Percentiles rank a stretch among this genome's conserved stretches.
Evolutionary conservation across 2,113 vertebrate species (phyloP).

Genomic region (Myotis lucifugus): DNA sequence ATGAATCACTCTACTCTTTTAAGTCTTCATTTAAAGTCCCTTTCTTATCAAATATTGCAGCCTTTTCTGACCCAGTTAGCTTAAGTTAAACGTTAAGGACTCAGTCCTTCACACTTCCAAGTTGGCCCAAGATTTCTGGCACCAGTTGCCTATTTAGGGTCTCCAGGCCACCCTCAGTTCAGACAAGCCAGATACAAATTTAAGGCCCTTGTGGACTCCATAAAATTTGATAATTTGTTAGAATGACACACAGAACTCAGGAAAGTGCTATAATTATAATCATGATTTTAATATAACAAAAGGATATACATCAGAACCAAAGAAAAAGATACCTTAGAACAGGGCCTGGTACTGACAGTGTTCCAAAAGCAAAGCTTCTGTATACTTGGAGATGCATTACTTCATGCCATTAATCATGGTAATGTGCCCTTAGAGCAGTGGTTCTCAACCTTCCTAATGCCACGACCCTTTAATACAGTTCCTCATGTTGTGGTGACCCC

Average conservation of each 20-base stretch:
- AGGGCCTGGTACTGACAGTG: background rate
- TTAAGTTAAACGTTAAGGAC: background rate
- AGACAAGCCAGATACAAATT: background rate
- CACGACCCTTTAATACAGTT: no score
- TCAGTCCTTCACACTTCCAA: background rate
- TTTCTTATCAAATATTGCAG: background rate
- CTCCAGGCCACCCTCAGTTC: background rate
- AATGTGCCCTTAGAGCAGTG: background rate
- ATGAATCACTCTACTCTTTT: background rate
- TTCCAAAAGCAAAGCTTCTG: background rate
- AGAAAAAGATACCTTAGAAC: background rate
- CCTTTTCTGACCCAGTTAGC: background rate
- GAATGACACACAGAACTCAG: background rate
- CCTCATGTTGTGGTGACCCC: no score
- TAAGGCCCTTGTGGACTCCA: background rate
- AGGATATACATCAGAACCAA: background rate
- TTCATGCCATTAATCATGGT: background rate
- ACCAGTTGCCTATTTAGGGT: background rate
- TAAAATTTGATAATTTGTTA: background rate
- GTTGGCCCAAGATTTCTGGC: background rate
- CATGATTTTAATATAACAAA: background rate
- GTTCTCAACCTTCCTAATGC: no score
- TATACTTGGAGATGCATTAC: background rate
- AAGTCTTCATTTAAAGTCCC: background rate
- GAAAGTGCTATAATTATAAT: background rate